Evolutionary conservation across 2,888 invertebrate genomes (phyloP).

Genomic region (Lomographa bimaculata): DNA sequence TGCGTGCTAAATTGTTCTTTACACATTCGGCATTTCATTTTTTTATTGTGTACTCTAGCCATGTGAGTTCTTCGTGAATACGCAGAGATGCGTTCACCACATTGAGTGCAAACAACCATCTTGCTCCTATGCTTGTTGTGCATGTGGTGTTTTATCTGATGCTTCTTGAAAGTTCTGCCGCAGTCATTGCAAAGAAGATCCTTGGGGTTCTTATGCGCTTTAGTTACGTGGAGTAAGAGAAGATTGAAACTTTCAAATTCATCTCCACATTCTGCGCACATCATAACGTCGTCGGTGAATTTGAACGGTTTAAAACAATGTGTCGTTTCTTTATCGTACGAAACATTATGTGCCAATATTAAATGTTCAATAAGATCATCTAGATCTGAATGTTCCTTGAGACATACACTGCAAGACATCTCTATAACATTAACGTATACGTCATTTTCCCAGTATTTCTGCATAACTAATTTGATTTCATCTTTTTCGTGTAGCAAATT

Average conservation of each 20-base stretch:
- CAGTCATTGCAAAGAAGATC: constrained; percentile 25
- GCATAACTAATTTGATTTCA: constrained; percentile 32
- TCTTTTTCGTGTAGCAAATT: constrained; percentile 28
- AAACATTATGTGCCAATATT: constrained; percentile 27
- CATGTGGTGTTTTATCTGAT: constrained; percentile 22
- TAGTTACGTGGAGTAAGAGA: constrained; percentile 11
- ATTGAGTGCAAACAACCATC: constrained; percentile 20
- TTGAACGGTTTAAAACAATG: constrained; percentile 24
- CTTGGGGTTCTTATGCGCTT: constrained; percentile 7
- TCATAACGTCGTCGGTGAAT: constrained; percentile 6
- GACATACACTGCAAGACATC: constrained; percentile 38
- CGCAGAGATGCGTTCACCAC: constrained; percentile 11
- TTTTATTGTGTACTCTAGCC: constrained; percentile 51
- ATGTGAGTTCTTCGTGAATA: constrained; percentile 24
- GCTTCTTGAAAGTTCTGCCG: constrained; percentile 32
- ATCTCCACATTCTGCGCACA: constrained; percentile 10
- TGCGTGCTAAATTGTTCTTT: constrained; percentile 51
- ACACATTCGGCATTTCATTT: constrained; percentile 66
- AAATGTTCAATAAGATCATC: constrained; percentile 38
- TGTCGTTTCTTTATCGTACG: constrained; percentile 26
- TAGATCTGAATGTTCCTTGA: constrained; percentile 21
- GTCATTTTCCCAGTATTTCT: constrained; percentile 36
- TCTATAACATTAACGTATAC: constrained; percentile 39
- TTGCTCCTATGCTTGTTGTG: constrained; percentile 53
- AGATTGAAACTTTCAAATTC: constrained; percentile 7